phyloP scores from a whole-genome alignment of 2,113 vertebrate species.

The Pseudonaja textilis region DNA sequence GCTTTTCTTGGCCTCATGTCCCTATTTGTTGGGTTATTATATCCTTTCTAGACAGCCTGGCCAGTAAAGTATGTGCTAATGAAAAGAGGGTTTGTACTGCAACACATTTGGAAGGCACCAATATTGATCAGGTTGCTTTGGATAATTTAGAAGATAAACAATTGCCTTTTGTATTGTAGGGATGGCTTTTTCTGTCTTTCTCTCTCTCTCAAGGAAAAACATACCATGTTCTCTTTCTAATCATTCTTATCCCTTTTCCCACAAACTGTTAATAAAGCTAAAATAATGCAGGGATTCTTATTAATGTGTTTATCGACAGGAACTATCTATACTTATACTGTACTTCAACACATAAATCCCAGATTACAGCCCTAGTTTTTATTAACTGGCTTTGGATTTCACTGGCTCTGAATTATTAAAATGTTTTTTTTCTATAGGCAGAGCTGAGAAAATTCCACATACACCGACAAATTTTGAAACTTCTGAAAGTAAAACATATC shows the following conservation, averaged over 20 bases:
- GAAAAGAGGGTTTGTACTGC: neutral
- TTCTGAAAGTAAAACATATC: constrained; percentile 51
- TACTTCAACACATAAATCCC: neutral
- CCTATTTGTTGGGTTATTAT: neutral
- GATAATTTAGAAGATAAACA: neutral
- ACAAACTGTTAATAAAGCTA: neutral
- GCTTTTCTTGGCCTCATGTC: neutral
- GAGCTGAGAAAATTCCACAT: constrained; percentile 1
- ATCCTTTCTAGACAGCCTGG: neutral
- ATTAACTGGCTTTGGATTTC: neutral
- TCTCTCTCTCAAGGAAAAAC: neutral
- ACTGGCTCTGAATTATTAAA: neutral
- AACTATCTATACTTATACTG: neutral
- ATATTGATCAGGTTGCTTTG: neutral
- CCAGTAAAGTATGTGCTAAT: neutral
- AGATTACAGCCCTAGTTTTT: neutral
- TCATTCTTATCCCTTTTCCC: neutral
- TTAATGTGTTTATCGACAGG: neutral
- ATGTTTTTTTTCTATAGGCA: neutral
- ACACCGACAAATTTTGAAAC: constrained; percentile 40
- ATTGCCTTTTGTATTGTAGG: neutral
- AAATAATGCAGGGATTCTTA: neutral
- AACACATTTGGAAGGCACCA: neutral
- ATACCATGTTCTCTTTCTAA: neutral
- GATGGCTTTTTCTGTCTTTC: neutral